phyloP scores from a whole-genome alignment of 2,888 invertebrate species.

The Flexamia atlantica region DNA sequence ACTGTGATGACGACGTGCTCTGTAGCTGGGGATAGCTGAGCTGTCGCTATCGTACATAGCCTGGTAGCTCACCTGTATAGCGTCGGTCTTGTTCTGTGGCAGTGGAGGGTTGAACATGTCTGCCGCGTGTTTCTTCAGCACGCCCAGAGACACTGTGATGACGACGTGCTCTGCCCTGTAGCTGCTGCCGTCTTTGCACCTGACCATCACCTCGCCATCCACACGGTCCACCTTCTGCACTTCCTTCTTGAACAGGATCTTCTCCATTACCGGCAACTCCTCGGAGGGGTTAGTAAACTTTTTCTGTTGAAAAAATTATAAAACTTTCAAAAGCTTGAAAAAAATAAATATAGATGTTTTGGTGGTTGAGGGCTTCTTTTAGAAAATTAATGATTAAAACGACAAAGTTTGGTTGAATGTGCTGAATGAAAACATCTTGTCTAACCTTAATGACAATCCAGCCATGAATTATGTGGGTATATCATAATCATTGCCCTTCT shows the following conservation, averaged over 20 bases:
- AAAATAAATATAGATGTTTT: too few species aligned
- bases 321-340: too few species aligned
- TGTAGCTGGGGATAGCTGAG: too few species aligned
- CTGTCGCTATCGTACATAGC: background rate
- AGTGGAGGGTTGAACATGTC: constrained; percentile 79
- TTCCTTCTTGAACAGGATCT: constrained; percentile 27
- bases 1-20: too few species aligned
- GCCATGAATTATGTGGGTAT: too few species aligned
- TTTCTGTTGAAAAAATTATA: constrained; percentile 44
- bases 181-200: constrained; percentile 77
- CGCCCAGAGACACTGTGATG: constrained; percentile 82
- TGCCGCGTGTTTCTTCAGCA: constrained; percentile 79
- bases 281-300: constrained; percentile 27
- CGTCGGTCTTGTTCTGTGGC: constrained; percentile 71
- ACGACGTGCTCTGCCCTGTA: constrained; percentile 81
- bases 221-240: background rate
- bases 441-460: too few species aligned
- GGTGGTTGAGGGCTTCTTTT: too few species aligned
- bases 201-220: constrained; percentile 75
- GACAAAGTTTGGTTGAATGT: too few species aligned
- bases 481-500: too few species aligned
- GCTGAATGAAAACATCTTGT: too few species aligned
- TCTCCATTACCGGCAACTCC: constrained; percentile 43
- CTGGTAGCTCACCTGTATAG: constrained; percentile 73
- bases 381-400: too few species aligned